Base-by-base conservation (phyloP, 2,888 invertebrate genomes). In the Lasius platythorax region DNA sequence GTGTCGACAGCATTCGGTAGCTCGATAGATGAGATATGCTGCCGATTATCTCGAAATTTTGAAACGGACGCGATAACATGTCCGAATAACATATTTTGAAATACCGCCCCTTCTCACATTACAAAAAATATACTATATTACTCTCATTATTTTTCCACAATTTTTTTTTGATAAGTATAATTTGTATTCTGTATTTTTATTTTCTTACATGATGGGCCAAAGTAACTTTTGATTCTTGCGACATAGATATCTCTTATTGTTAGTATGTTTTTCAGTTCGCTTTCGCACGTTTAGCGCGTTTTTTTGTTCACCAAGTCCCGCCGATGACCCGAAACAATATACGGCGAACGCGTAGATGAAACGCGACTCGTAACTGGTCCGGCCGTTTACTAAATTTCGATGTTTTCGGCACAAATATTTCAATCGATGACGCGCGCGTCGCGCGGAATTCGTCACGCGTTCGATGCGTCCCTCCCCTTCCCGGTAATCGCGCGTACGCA, bases 341-440 rank as follows among this genome's bases (percentile, higher is more conserved):
- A 37, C 73, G 73, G 79, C 73, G 46, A 81, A 73, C 46, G 79
- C 33, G 61, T 46, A 79, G 79, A 73, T 79, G 79, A 79, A 79
- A 72, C 73, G 79, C 73, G 79, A 73, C 61, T 72, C 79, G 79
- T 72, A 79, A 79, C 79, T 79, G 79, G 79, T 61, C 79, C 33
- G 79, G 73, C 79, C 79, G 73, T 79, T 79, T 79, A 79, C 79
- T 79, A 79, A 79, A 79, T 79, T 79, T 79, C 79, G 79, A 79
- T 79, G 79, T 79, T 79, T 78, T 79, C 73, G 61, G 73, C 79
- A 73, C 73, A 79, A 79, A 79, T 79, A 79, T 79, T 79, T 79
- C 79, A 79, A 79, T 79, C 79, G 79, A 79, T 79, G 79, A 79
- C 72, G 79, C 79, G 78, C 78, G 79, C 79, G 70, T 79, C 79